Conservation (phyloP, 2,888 invertebrate genomes). For the Leucophenga montana region DNA sequence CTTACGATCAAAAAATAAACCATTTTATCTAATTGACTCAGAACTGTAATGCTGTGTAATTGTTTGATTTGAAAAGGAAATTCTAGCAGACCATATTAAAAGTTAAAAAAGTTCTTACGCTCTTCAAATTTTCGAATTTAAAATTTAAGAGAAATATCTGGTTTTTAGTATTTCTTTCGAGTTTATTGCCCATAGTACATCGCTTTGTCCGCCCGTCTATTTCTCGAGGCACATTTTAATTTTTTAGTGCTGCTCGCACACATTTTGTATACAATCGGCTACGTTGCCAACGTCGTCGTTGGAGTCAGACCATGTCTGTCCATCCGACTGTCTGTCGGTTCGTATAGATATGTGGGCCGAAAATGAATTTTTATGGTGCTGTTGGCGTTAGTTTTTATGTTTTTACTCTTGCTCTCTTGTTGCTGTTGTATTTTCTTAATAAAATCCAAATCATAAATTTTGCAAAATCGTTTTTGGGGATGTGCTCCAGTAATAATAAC, state of each 20-base stretch:
- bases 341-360: conserved; percentile 58
- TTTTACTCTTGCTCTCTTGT: conserved; percentile 14
- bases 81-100: too few species aligned
- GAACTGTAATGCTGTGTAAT: too few species aligned
- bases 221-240: conserved; percentile 61
- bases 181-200: too few species aligned
- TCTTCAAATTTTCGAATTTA: too few species aligned
- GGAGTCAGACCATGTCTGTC: neutral
- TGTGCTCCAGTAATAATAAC: neutral
- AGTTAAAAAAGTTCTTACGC: too few species aligned
- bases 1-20: too few species aligned
- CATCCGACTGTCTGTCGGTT: conserved; percentile 32
- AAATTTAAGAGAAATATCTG: too few species aligned
- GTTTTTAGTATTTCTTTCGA: too few species aligned
- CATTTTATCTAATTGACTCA: too few species aligned
- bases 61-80: too few species aligned
- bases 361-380: conserved; percentile 65
- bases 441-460: conserved; percentile 52
- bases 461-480: conserved; percentile 27
- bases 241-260: conserved; percentile 54
- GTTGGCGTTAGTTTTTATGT: conserved; percentile 42
- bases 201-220: conserved; percentile 20
- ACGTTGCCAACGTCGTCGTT: conserved; percentile 23
- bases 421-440: conserved; percentile 21
- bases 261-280: neutral